phyloP scores from a whole-genome alignment of 2,113 vertebrate genomes.

The Cisticola juncidis region DNA sequence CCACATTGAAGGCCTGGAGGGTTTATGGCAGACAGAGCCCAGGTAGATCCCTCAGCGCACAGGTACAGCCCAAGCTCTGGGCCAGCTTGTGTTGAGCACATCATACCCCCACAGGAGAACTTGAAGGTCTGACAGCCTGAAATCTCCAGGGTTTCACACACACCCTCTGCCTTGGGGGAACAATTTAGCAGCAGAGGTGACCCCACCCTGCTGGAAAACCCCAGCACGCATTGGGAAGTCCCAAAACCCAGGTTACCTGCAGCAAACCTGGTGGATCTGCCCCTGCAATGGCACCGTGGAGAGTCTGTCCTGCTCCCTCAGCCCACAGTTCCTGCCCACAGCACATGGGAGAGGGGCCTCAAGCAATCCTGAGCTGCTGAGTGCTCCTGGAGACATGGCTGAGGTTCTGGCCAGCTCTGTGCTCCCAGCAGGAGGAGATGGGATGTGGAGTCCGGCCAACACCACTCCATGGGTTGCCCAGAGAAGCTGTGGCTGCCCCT shows the following conservation, averaged over 20 bases:
- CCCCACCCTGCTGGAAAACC: constrained; percentile 41
- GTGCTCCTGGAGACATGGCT: background rate
- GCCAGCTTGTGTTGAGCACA: background rate
- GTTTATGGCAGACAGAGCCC: background rate
- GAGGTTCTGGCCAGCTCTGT: background rate
- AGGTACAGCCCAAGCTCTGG: background rate
- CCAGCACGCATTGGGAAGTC: background rate
- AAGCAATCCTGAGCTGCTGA: background rate
- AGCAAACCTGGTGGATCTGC: background rate
- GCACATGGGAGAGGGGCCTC: background rate
- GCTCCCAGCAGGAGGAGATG: background rate
- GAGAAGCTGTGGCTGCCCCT: background rate
- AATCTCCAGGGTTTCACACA: background rate
- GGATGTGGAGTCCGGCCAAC: background rate
- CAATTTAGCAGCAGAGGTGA: background rate
- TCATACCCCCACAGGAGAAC: background rate
- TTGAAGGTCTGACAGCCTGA: background rate
- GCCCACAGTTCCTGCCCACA: background rate
- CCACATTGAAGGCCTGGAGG: background rate
- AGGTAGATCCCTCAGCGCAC: background rate
- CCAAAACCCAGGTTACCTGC: background rate
- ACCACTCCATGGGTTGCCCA: background rate
- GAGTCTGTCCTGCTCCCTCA: background rate
- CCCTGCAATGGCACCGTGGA: fast-evolving
- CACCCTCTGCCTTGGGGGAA: background rate